Evolutionary conservation across 1,140 invertebrate genomes (phyloP).

Genomic region (Lamellibrachia luymesi): DNA sequence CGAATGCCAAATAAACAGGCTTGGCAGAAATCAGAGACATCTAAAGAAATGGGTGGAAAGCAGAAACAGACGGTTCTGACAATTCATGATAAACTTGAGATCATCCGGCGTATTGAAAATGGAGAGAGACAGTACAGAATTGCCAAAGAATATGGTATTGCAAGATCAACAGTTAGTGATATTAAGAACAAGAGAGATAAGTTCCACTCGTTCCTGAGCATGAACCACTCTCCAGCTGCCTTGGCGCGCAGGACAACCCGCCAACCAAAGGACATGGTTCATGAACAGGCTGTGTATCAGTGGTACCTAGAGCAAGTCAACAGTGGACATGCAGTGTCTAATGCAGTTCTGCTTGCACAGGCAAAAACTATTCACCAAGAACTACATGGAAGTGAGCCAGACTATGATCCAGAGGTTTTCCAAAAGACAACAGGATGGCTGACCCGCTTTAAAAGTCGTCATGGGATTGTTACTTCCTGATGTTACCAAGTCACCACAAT

Average conservation of each 20-base stretch:
- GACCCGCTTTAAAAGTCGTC: neutral
- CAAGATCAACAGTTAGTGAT: conserved; percentile 8
- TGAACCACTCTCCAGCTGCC: neutral
- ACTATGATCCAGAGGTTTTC: neutral
- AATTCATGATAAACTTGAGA: conserved; percentile 15
- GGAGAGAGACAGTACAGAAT: neutral
- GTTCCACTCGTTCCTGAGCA: neutral
- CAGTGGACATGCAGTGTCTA: neutral
- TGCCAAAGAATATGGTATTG: conserved; percentile 16
- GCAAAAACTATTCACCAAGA: neutral
- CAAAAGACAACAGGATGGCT: neutral
- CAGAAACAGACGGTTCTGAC: conserved; percentile 8
- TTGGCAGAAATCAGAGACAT: neutral
- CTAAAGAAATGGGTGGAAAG: neutral
- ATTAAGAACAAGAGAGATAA: conserved; percentile 3
- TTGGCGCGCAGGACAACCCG: neutral
- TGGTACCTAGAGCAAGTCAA: neutral
- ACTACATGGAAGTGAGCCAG: neutral
- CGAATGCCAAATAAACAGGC: neutral
- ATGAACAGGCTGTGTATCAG: neutral
- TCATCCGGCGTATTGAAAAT: conserved; percentile 9
- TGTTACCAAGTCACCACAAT: neutral
- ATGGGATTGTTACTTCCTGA: conserved; percentile 4
- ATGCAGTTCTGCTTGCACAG: neutral
- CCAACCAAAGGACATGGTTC: neutral